A percentile compares a stretch with the other conserved stretches of the same genome.
Conservation (phyloP, 2,797 vertebrate species). For the Sebastes trivittatus region DNA sequence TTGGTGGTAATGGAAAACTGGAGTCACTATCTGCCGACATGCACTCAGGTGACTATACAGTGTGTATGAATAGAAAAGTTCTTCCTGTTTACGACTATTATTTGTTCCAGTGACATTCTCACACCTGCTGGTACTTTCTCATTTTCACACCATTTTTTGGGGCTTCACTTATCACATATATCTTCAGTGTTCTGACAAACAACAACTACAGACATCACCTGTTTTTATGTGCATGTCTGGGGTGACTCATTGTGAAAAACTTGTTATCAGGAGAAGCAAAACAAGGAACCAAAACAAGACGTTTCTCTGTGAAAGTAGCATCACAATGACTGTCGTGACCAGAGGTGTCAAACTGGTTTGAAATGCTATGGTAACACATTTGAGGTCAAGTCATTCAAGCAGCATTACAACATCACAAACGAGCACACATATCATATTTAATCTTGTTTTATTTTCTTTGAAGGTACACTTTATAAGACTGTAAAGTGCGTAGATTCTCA, state of each 20-base stretch:
- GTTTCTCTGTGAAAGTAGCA: slow-evolving; percentile 23
- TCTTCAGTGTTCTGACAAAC: neutral
- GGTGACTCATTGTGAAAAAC: slow-evolving; percentile 15
- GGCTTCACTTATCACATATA: rapidly evolving
- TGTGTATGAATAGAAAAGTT: neutral
- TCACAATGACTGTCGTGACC: neutral
- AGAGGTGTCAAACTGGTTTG: neutral
- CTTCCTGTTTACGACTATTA: neutral
- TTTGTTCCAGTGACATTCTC: neutral
- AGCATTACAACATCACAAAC: neutral
- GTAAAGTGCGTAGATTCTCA: slow-evolving; percentile 79
- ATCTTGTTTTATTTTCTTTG: slow-evolving; percentile 70
- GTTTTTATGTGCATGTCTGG: neutral
- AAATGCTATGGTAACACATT: neutral
- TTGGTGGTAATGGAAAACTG: neutral
- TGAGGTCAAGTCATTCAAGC: neutral
- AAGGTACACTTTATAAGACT: slow-evolving; percentile 75
- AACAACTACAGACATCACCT: neutral
- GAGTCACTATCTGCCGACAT: neutral
- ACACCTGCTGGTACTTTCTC: neutral
- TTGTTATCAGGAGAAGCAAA: slow-evolving; percentile 43
- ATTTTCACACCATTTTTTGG: neutral
- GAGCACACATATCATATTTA: slow-evolving; percentile 34
- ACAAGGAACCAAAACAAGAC: slow-evolving; percentile 53
- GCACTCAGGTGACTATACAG: neutral